Conservation (phyloP, 2,888 invertebrate genomes). For the Troilus luridus region DNA sequence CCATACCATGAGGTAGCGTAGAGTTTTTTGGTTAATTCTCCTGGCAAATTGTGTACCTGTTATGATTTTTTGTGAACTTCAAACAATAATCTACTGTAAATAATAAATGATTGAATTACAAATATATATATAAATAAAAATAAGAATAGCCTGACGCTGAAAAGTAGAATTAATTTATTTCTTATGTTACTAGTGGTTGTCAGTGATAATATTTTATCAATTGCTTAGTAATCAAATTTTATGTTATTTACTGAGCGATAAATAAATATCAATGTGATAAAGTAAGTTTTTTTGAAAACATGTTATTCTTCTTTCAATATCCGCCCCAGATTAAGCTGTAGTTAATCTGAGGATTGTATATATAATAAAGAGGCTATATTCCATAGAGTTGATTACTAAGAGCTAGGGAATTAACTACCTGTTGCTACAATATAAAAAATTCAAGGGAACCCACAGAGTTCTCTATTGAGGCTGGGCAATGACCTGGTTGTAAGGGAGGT, state of each 20-base stretch:
- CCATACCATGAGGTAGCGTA: too few species aligned
- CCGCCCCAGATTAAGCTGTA: not conserved
- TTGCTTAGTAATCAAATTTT: too few species aligned
- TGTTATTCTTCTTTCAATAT: not conserved
- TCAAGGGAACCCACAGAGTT: constrained; percentile 15
- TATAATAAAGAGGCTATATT: not conserved
- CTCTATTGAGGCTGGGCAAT: not conserved
- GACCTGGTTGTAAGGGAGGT: not conserved
- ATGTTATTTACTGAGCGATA: not conserved
- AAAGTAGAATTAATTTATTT: too few species aligned
- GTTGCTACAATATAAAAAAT: constrained; percentile 26
- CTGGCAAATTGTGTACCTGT: too few species aligned
- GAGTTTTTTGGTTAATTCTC: too few species aligned
- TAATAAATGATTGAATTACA: too few species aligned
- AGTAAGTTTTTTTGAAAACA: not conserved
- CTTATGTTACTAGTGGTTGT: too few species aligned
- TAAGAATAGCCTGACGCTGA: too few species aligned
- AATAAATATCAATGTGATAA: not conserved
- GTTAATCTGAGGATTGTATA: not conserved
- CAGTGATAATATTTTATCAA: too few species aligned
- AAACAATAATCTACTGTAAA: too few species aligned
- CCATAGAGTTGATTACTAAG: not conserved
- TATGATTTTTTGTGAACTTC: too few species aligned
- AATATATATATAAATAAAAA: too few species aligned
- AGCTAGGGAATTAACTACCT: constrained; percentile 36